Conservation (phyloP, 2,888 invertebrate species). For the Lydus trimaculatus region DNA sequence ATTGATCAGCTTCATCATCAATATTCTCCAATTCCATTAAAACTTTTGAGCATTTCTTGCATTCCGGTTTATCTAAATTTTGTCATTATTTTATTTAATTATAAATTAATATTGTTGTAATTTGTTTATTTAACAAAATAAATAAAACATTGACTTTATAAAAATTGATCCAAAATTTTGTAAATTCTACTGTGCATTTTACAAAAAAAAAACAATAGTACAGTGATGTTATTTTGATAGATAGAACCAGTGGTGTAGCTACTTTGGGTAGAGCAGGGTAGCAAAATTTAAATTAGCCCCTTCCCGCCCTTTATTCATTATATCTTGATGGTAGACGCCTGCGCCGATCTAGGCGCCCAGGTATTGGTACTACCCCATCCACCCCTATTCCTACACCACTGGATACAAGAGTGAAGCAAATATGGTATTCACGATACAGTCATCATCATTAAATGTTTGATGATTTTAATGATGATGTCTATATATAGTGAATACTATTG, state of each 20-base stretch:
- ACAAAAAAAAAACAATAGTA: not conserved
- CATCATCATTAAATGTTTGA: not conserved
- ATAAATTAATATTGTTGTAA: conserved; percentile 30
- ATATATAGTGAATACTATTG: not conserved
- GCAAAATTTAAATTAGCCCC: too few relatives aligned
- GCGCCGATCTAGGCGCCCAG: too few relatives aligned
- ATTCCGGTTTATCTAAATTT: conserved; percentile 85
- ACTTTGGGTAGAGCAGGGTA: too few relatives aligned
- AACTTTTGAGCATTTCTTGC: conserved; percentile 90
- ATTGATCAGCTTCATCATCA: conserved; percentile 92
- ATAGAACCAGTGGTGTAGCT: not conserved
- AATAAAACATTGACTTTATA: conserved; percentile 32
- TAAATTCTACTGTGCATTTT: conserved; percentile 12
- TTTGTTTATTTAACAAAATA: too few relatives aligned
- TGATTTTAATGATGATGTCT: not conserved
- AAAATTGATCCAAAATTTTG: conserved; percentile 17
- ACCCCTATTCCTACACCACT: too few relatives aligned
- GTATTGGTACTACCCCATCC: too few relatives aligned
- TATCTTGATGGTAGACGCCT: too few relatives aligned
- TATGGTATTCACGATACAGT: not conserved
- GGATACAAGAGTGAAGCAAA: not conserved
- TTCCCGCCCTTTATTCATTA: too few relatives aligned
- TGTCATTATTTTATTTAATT: too few relatives aligned
- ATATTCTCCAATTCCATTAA: conserved; percentile 92
- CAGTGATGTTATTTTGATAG: not conserved